These are phyloP conservation scores for Drosophila ogumai DNA, from an alignment of 1,140 invertebrate species.

Conservation along the genomic window DNA sequence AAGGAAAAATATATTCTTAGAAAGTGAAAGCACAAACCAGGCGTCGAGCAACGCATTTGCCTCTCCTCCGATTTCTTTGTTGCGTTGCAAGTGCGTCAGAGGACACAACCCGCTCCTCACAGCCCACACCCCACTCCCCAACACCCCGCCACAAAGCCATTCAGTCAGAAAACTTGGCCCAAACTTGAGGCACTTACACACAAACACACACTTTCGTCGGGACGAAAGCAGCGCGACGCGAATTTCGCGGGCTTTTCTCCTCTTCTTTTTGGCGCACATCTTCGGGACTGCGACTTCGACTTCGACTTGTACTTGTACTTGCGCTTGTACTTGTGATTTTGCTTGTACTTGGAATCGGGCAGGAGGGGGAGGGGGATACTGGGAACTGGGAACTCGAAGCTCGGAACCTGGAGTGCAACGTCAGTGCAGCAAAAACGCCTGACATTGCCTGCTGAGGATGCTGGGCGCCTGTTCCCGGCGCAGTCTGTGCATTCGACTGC, in stretches of 20 bases:
- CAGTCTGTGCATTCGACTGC: conserved; percentile 75
- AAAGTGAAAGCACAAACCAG: conserved; percentile 14
- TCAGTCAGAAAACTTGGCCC: conserved; percentile 65
- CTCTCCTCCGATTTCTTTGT: conserved; percentile 10
- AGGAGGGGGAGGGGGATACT: background rate
- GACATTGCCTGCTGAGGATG: conserved; percentile 43
- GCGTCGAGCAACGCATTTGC: background rate
- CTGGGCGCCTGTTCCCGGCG: conserved; percentile 71
- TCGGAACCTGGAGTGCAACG: conserved; percentile 55
- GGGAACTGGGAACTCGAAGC: conserved; percentile 9
- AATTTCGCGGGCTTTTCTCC: conserved; percentile 78
- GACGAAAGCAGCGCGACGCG: conserved; percentile 37
- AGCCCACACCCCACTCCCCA: conserved; percentile 2
- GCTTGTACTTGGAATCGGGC: conserved; percentile 32
- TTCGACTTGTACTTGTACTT: conserved; percentile 54
- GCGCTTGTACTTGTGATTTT: conserved; percentile 17
- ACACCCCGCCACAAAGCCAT: conserved; percentile 37
- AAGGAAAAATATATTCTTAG: background rate
- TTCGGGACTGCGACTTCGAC: conserved; percentile 54
- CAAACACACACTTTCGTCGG: conserved; percentile 21
- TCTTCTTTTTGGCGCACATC: conserved; percentile 65
- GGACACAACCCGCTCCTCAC: background rate
- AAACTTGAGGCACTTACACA: conserved; percentile 59
- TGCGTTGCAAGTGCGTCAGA: conserved; percentile 55
- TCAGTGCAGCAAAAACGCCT: conserved; percentile 42